A percentile compares a stretch with the other conserved stretches of the same genome.
phyloP scores from a whole-genome alignment of 2,113 vertebrate species.

The Melanerpes formicivorus region DNA sequence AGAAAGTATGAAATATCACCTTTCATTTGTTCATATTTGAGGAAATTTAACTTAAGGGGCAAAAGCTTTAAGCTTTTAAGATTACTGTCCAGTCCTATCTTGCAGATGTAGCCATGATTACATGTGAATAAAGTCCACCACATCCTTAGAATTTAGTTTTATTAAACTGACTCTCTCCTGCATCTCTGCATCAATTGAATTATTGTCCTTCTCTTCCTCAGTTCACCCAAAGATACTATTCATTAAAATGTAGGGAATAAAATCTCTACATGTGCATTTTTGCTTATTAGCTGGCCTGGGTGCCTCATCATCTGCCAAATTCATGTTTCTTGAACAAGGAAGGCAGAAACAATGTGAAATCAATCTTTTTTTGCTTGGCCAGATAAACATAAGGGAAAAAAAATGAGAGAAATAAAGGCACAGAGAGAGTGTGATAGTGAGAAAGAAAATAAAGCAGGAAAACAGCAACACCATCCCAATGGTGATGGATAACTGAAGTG shows the following conservation, averaged over 20 bases:
- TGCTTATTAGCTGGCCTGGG: conserved; percentile 76
- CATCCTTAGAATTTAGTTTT: conserved; percentile 15
- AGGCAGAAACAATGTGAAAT: conserved; percentile 84
- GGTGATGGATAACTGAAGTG: conserved; percentile 89
- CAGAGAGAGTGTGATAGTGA: conserved; percentile 71
- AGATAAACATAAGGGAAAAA: conserved; percentile 81
- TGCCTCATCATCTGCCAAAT: conserved; percentile 85
- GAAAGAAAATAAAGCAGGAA: conserved; percentile 75
- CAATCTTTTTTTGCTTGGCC: conserved; percentile 84
- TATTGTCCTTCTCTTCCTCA: conserved; percentile 19
- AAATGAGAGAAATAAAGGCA: conserved; percentile 72
- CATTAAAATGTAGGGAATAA: conserved; percentile 62
- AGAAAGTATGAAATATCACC: neutral
- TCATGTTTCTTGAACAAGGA: conserved; percentile 87
- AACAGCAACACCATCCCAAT: conserved; percentile 74
- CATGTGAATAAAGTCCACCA: conserved; percentile 13
- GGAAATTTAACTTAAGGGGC: neutral
- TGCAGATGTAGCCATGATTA: conserved; percentile 35
- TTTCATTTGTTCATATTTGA: conserved; percentile 16
- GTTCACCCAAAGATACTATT: conserved; percentile 11
- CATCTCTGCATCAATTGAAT: conserved; percentile 28
- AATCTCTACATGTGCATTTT: conserved; percentile 79
- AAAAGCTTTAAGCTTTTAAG: conserved; percentile 19
- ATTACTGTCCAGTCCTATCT: conserved; percentile 1
- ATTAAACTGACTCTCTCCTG: neutral